Percentiles rank a stretch among this genome's conserved stretches.
Conservation (phyloP, 1,140 invertebrate species). For the Ips typographus region DNA sequence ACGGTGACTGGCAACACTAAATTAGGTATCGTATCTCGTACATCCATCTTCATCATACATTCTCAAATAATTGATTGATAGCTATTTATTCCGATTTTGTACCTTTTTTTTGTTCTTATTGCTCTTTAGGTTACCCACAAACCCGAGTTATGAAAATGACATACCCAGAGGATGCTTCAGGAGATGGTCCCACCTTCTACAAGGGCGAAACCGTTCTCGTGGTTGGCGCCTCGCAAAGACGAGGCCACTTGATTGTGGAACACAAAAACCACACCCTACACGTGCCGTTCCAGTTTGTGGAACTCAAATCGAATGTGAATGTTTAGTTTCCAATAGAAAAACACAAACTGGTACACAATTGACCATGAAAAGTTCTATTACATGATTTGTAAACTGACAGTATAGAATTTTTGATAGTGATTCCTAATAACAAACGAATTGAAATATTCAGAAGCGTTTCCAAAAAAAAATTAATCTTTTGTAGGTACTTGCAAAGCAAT, state of each 20-base stretch:
- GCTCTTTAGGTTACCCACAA: conserved; percentile 76
- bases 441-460: too few species aligned
- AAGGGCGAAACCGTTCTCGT: conserved; percentile 84
- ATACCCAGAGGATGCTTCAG: conserved; percentile 66
- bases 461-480: too few species aligned
- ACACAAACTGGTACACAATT: too few species aligned
- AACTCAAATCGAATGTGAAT: conserved; percentile 61
- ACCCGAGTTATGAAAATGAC: conserved; percentile 87
- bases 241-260: conserved; percentile 82
- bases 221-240: conserved; percentile 73
- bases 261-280: conserved; percentile 77
- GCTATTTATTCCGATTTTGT: too few species aligned
- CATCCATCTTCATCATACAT: too few species aligned
- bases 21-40: conserved; percentile 51
- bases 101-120: too few species aligned
- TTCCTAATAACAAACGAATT: too few species aligned
- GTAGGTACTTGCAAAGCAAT: too few species aligned
- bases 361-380: too few species aligned
- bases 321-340: not conserved
- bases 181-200: conserved; percentile 60
- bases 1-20: conserved; percentile 91
- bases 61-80: too few species aligned
- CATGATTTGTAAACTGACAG: too few species aligned
- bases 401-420: too few species aligned
- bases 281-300: conserved; percentile 86